phyloP scores from a whole-genome alignment of 1,140 invertebrate species.

The Goniozus legneri region DNA sequence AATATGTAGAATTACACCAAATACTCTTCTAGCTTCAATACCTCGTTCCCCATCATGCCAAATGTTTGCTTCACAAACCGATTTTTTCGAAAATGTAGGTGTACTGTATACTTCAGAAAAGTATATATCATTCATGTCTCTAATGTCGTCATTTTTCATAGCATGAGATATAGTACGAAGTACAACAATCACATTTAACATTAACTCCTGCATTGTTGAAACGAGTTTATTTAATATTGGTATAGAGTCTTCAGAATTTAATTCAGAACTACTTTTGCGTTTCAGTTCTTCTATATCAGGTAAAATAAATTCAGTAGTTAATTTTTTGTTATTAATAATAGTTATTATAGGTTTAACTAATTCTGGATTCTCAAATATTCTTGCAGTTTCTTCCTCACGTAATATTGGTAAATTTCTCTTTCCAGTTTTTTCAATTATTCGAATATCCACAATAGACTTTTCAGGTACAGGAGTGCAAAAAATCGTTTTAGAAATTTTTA shows the following conservation, averaged over 20 bases:
- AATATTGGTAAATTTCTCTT: constrained; percentile 46
- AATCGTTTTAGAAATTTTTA: constrained; percentile 34
- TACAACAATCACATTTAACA: constrained; percentile 37
- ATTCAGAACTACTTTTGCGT: constrained; percentile 34
- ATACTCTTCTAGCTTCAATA: constrained; percentile 41
- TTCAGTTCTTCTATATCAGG: constrained; percentile 35
- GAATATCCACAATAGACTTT: constrained; percentile 42
- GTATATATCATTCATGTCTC: constrained; percentile 51
- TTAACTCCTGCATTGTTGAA: constrained; percentile 38
- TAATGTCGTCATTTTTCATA: constrained; percentile 48
- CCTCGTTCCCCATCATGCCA: constrained; percentile 47
- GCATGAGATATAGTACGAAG: constrained; percentile 39
- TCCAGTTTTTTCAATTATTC: constrained; percentile 42
- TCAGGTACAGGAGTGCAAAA: constrained; percentile 37
- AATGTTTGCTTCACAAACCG: constrained; percentile 32
- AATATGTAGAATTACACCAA: constrained; percentile 37
- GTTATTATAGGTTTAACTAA: constrained; percentile 45
- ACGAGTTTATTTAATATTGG: constrained; percentile 47
- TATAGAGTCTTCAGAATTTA: constrained; percentile 34
- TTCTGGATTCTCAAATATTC: constrained; percentile 50
- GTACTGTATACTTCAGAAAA: constrained; percentile 41
- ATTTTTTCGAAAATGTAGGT: constrained; percentile 32
- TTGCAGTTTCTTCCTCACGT: constrained; percentile 41
- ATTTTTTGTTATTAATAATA: constrained; percentile 32
- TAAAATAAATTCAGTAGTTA: constrained; percentile 41